Conservation (phyloP, 1,140 invertebrate species). For the Caerostris extrusa region DNA sequence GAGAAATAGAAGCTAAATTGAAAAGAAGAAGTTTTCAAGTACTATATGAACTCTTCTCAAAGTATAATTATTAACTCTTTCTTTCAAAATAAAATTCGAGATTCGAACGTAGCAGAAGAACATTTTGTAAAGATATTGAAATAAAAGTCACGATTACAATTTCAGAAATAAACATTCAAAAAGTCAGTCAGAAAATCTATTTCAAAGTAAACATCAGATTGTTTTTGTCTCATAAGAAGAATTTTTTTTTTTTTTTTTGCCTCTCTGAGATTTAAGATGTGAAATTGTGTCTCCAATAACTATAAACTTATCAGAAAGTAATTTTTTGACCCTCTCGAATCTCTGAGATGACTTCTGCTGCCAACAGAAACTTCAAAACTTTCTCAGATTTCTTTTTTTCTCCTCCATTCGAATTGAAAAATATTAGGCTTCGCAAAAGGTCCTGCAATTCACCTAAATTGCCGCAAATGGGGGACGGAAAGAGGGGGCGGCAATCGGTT, state of each 20-base stretch:
- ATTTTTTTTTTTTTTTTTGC: too few species aligned
- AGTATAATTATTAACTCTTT: too few species aligned
- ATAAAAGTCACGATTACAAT: background rate
- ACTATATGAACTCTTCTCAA: too few species aligned
- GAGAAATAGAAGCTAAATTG: too few species aligned
- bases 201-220: background rate
- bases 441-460: background rate
- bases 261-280: background rate
- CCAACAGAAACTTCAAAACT: slow-evolving; percentile 6
- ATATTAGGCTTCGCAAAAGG: background rate
- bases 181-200: background rate
- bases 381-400: slow-evolving; percentile 25
- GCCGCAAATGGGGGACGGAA: background rate
- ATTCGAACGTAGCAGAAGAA: too few species aligned
- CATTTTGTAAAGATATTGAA: background rate
- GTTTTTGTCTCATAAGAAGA: background rate
- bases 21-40: too few species aligned
- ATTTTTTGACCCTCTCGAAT: background rate
- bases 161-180: background rate
- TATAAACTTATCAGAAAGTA: slow-evolving; percentile 28
- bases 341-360: background rate
- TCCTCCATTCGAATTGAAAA: slow-evolving; percentile 1
- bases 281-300: slow-evolving; percentile 24
- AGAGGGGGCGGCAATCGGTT: background rate
- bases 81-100: too few species aligned